Evolutionary conservation across 2,888 invertebrate genomes (phyloP), one percentile per base, ranked within the genome.

Genomic region (Seladonia tumulorum): DNA sequence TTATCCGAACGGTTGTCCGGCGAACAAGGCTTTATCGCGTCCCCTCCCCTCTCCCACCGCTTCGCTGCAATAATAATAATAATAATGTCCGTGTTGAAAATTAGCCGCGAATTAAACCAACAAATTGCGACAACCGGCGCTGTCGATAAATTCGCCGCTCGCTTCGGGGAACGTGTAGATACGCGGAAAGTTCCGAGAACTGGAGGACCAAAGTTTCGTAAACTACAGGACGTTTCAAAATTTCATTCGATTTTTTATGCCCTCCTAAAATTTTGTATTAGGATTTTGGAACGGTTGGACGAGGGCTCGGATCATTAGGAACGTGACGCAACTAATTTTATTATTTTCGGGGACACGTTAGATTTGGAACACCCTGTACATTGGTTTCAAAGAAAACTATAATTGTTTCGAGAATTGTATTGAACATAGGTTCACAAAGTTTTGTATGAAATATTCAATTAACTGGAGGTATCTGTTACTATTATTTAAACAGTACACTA

Each of bases 171-270:
- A 60, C 60, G 60, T 0, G 25, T 0, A 60, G 60, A 60, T 60
- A 60, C 60, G 60, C 25, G 60, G 60, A 60, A 60, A 60, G 25
- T 60, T 60, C 60, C 60, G 60, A 60, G 25, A 60, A 60, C 14
- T 5, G 14, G 1, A 25, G 25, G 60, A 60, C 60, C 0, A 0
- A 14, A 25, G 60, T 60, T 60, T 25, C 60, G 60, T 14, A 16
- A 60, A 5, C n/a, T 60, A 60, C 60, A 60, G 25, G 16, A 0
- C 5, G 60, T 25, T 60, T 1, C 60, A 60, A 60, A 60, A 25
- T 60, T 60, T 14, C 5, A 25, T 16, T 25, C 60, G 14, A 25
- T 60, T 2, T 60, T 25, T 25, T 10, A 14, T 25, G 25, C 5
- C 5, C 14, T 25, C 1, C 1, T 12, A 49, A 18, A 49, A 18